Conservation (phyloP, 2,113 vertebrate genomes). For the Recurvirostra avosetta region DNA sequence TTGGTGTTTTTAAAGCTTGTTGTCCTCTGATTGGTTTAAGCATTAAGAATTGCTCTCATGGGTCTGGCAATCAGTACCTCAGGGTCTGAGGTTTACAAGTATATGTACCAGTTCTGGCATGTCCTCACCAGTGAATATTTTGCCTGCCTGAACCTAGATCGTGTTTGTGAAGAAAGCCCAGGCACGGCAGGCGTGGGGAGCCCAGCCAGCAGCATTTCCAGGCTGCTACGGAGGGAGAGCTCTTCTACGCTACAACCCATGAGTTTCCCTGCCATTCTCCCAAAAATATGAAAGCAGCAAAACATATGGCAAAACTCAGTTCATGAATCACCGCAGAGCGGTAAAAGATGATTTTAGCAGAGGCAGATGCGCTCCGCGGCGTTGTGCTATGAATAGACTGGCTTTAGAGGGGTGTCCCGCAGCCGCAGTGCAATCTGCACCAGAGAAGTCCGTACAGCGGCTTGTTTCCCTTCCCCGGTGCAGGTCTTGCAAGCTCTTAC, state of each 20-base stretch:
- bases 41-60: neutral
- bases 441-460: neutral
- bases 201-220: neutral
- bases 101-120: neutral
- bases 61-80: neutral
- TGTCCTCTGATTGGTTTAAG: neutral
- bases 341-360: neutral
- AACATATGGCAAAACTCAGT: neutral
- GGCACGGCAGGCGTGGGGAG: neutral
- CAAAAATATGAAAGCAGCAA: neutral
- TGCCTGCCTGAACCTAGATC: neutral
- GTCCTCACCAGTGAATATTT: neutral
- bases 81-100: neutral
- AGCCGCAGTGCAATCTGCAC: neutral
- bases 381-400: neutral
- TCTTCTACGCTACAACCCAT: neutral
- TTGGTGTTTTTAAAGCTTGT: neutral
- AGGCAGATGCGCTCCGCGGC: rapidly evolving
- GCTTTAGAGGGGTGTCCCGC: neutral
- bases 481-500: neutral
- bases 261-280: neutral
- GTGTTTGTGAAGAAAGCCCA: neutral
- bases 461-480: neutral
- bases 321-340: neutral
- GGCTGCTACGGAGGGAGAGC: neutral